Evolutionary conservation across 2,888 invertebrate species (phyloP), one percentile per base, ranked within the genome.

Genomic region (Molorchus minor): DNA sequence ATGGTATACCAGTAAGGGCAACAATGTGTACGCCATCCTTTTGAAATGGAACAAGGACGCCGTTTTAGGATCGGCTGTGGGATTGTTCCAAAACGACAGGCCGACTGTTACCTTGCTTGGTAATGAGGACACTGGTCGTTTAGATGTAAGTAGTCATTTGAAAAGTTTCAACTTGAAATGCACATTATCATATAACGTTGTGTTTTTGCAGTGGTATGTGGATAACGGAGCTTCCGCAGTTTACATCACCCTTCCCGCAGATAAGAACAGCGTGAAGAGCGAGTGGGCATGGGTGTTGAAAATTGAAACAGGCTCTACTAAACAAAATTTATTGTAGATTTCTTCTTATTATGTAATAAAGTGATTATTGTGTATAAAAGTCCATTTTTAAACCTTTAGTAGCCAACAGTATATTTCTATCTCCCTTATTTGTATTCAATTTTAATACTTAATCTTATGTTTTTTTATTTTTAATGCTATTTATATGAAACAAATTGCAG

Each of bases 11-110:
- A 36, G 58, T 7, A 74, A 67, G 56, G 53, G 62, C 2, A 44
- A 59, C 10, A 72, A 78, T 17, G 82, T 93, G 10, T 94, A 90
- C 77, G 92, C 89, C 0, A 86, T 87, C 43, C 79, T 88, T 13
- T 79, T 93, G 29, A 76, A 84, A 1, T 94, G 93, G 91, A 93
- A 84, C 38, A 84, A 84, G 59, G 73, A 81, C 13, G 77, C 91
- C 7, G 66, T 78, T 15, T 45, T 75, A 13, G 83, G 82, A 61
- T 79, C 84, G 0, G 74, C 82, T 2, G 68, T 71, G 17, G 65
- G 60, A 3, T 56, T 75, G 45, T 76, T 75, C 43, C 49, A 65
- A 29, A 46, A 49, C 21, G 5, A 55, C 19, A 38, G 49, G 12
- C 64, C 73, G 2, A 78, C 80, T 1, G 81, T 87, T 30, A 70